Evolutionary conservation across 2,888 invertebrate species (phyloP), one percentile per base, ranked within the genome.

Genomic region (Diarsia rubi): DNA sequence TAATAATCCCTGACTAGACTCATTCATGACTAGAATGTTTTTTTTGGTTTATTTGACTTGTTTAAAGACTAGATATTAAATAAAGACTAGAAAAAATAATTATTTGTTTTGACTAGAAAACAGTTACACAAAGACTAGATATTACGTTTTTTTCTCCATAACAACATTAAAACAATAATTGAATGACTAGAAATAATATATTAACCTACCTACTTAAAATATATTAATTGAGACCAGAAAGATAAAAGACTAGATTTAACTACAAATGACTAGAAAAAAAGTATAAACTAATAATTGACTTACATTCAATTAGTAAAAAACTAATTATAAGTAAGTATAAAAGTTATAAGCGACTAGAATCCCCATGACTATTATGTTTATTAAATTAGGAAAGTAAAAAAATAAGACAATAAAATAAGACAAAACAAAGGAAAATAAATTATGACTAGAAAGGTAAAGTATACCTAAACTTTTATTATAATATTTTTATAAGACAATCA

Each of bases 171-270:
- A 31, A 31, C 12, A 49, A 24, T 37, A 4, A 6, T 31, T 12
- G 5, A 78, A 68, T 73, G 71, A 77, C 78, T 78, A 77, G 71
- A 42, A 57, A 49, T 31, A 49, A 47, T 12, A 4, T 42, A 64
- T 42, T 60, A n/a, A 52, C 45, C 37, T 37, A 16, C 60, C n/a
- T n/a, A n/a, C 14, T 37, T 37, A 37, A 21, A n/a, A 37, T 24
- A 16, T 67, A 52, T 19, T 47, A 27, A 64, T 37, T 52, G 49
- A 71, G 37, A 77, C 49, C 49, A 77, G 49, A 37, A 57, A 0
- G 1, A 57, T n/a, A 44, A 62, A 31, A 60, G 21, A 62, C 73
- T 66, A 72, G 27, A 31, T 45, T 31, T 42, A 21, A 42, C 12
- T 31, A 27, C 2, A 60, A 47, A 54, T 24, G 47, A 73, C 79